A percentile compares a stretch with the other conserved stretches of the same genome.
phyloP scores from a whole-genome alignment of 1,140 invertebrate genomes.

The Alviniconcha marisindica region DNA sequence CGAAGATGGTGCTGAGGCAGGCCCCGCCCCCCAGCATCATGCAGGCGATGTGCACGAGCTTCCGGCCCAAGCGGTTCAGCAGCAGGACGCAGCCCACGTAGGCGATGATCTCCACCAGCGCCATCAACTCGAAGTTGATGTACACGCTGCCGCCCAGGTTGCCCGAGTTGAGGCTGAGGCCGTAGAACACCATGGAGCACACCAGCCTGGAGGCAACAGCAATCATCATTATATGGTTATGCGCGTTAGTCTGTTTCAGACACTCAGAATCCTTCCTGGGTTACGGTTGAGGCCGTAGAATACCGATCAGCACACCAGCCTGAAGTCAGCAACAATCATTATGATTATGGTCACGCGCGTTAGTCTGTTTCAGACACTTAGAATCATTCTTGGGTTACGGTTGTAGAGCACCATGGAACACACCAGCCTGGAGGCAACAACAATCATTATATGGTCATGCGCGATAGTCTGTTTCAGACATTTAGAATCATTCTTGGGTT shows the following conservation, averaged over 20 bases:
- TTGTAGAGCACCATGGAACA: slow-evolving; percentile 78
- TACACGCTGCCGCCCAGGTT: slow-evolving; percentile 67
- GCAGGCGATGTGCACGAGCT: slow-evolving; percentile 51
- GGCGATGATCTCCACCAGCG: slow-evolving; percentile 86
- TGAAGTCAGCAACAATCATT: too few species aligned
- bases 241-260: too few species aligned
- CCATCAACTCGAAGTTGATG: slow-evolving; percentile 72
- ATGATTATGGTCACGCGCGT: too few species aligned
- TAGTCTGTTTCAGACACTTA: too few species aligned
- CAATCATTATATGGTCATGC: too few species aligned
- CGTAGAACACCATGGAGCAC: slow-evolving; percentile 78
- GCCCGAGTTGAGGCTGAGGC: slow-evolving; percentile 79
- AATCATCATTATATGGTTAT: too few species aligned
- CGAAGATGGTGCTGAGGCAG: slow-evolving; percentile 58
- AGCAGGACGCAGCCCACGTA: slow-evolving; percentile 54
- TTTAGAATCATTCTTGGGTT: too few species aligned
- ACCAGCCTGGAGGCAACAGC: slow-evolving; percentile 15
- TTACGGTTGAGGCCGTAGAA: slow-evolving; percentile 81
- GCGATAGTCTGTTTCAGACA: too few species aligned
- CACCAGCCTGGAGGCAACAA: slow-evolving; percentile 15
- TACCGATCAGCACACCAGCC: too few species aligned
- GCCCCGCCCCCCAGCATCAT: slow-evolving; percentile 58
- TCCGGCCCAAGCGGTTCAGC: slow-evolving; percentile 57
- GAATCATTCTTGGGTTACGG: too few species aligned
- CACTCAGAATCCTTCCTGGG: too few species aligned